Percentiles rank a stretch among this genome's conserved stretches.
Evolutionary conservation across 2,888 invertebrate genomes (phyloP).

Genomic region (Clusia tigrina): DNA sequence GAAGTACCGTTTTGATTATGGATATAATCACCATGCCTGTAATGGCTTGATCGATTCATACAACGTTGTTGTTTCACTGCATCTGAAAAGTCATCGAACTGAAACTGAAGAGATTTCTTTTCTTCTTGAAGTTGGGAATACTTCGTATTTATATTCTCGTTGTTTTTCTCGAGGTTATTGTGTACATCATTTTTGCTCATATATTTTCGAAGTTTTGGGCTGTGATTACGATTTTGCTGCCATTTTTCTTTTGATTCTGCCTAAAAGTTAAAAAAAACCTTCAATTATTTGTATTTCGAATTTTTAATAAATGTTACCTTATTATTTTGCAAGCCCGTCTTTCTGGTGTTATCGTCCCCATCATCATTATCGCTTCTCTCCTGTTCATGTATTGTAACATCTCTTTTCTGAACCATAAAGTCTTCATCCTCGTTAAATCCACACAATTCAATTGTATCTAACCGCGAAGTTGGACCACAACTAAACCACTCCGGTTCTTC

Average conservation of each 20-base stretch:
- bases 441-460: slow-evolving; percentile 60
- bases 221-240: slow-evolving; percentile 18
- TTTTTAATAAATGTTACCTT: slow-evolving; percentile 38
- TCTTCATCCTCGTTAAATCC: slow-evolving; percentile 60
- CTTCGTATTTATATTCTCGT: slow-evolving; percentile 10
- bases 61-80: slow-evolving; percentile 37
- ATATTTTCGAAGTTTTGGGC: slow-evolving; percentile 23
- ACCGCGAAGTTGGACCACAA: slow-evolving; percentile 60
- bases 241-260: slow-evolving; percentile 12
- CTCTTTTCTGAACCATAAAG: slow-evolving; percentile 28
- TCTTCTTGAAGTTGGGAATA: slow-evolving; percentile 13
- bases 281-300: too few species aligned
- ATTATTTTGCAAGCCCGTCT: too few species aligned
- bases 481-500: slow-evolving; percentile 63
- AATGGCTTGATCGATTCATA: not conserved
- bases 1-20: slow-evolving; percentile 33
- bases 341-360: slow-evolving; percentile 35
- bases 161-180: slow-evolving; percentile 22
- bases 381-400: too few species aligned
- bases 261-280: too few species aligned
- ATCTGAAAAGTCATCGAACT: slow-evolving; percentile 30
- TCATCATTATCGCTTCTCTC: slow-evolving; percentile 25
- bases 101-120: slow-evolving; percentile 38
- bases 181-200: slow-evolving; percentile 27
- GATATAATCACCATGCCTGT: slow-evolving; percentile 10